Base-by-base conservation (phyloP, 1,140 invertebrate species). In the Oedothorax gibbosus region DNA sequence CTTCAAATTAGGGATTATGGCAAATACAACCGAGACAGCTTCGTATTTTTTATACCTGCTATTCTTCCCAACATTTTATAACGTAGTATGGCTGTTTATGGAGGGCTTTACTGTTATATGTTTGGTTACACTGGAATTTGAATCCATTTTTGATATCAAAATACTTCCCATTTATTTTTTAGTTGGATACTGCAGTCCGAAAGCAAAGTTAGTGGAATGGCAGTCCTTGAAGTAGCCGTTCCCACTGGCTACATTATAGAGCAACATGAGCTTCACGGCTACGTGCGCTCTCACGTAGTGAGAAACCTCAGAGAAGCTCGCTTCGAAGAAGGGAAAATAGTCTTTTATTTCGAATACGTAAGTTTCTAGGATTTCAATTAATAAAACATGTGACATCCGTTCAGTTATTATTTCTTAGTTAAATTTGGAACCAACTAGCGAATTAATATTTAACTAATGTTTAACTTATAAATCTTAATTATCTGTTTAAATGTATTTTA, bases 311-410 rank as follows among this genome's bases (percentile, higher is more conserved):
- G 96, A 89, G 92, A 96, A 87, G 97, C 97, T 14, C 93, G 94
- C 88, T 98, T 95, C 90, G 90, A 92, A 82, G 93, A 95, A 66
- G 92, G 93, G 85, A 97, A 97, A 91, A 93, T 98, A 71, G 89
- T 95, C n/a, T 98, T 98, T 90, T 99, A 98, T 89, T 98, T 99
- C 89, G 95, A 98, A 89, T 97, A 96, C 90, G 95, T 96, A 92
- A 94, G 93, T 92, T 35, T 5, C 35, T 2, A 35, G 5, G 35
- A 35, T 35, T 35, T 35, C 35, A 35, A 35, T 35, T 5, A 35
- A 35, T 5, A 2, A 5, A 35, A 35, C 35, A 35, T 35, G 35
- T 35, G 35, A 35, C 5, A 35, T 35, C 35, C 35, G 35, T 35
- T 35, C 35, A 35, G 35, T 35, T 35, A 5, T 35, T 35, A 35